These are phyloP conservation scores for Nomada hirtipes DNA, from an alignment of 2,888 invertebrate species.

Conservation along the genomic window DNA sequence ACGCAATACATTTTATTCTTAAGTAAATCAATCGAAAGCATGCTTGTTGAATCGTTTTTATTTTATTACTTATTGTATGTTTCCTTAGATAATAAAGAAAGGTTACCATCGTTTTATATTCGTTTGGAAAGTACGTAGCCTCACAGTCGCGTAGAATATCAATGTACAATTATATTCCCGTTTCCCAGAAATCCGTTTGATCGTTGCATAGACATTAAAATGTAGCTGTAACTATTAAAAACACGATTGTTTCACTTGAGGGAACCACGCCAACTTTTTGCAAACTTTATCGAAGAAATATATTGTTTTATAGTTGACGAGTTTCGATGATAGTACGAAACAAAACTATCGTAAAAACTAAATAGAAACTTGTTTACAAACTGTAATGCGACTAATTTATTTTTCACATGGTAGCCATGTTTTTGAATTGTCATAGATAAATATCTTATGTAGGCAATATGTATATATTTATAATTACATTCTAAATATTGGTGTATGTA, in stretches of 20 bases:
- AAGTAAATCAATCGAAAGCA: background rate
- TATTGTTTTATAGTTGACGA: slow-evolving; percentile 15
- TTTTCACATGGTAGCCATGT: slow-evolving; percentile 74
- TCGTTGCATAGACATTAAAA: slow-evolving; percentile 34
- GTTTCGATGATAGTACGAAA: slow-evolving; percentile 22
- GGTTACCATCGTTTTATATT: slow-evolving; percentile 58
- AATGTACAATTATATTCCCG: slow-evolving; percentile 9
- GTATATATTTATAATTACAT: slow-evolving; percentile 46
- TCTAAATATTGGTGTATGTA: slow-evolving; percentile 35
- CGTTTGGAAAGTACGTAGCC: slow-evolving; percentile 24
- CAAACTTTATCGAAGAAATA: slow-evolving; percentile 35
- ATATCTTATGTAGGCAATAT: slow-evolving; percentile 31
- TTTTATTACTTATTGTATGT: slow-evolving; percentile 12
- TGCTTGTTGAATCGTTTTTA: slow-evolving; percentile 8
- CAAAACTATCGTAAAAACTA: slow-evolving; percentile 53
- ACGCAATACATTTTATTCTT: background rate
- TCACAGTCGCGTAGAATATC: slow-evolving; percentile 17
- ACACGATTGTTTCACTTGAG: slow-evolving; percentile 43
- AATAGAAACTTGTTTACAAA: slow-evolving; percentile 67
- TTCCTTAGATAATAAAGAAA: slow-evolving; percentile 42
- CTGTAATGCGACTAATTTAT: slow-evolving; percentile 64
- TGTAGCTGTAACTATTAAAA: slow-evolving; percentile 40
- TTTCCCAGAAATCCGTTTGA: slow-evolving; percentile 39
- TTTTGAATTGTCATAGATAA: slow-evolving; percentile 70
- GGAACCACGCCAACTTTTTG: slow-evolving; percentile 41